Conservation (phyloP, 2,113 vertebrate genomes). For the Garra rufa region DNA sequence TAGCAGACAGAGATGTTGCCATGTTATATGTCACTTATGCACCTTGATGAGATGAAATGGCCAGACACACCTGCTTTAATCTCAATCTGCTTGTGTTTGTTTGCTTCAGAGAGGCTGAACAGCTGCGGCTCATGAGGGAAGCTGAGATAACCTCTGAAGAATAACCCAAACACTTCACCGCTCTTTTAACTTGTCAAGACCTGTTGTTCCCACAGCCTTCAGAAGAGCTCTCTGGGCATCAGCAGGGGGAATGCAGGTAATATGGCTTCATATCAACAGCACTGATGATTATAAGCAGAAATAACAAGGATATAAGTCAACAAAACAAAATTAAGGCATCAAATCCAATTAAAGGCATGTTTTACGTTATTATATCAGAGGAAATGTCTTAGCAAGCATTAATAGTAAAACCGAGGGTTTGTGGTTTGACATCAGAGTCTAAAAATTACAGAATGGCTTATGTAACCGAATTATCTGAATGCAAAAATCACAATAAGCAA, state of each 20-base stretch:
- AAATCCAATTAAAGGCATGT: background rate
- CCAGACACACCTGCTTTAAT: constrained; percentile 1
- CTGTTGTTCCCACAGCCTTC: constrained; percentile 40
- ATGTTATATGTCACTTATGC: background rate
- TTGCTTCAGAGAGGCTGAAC: constrained; percentile 37
- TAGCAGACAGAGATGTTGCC: background rate
- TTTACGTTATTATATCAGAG: background rate
- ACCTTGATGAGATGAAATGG: background rate
- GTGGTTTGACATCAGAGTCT: background rate
- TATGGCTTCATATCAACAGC: constrained; percentile 11
- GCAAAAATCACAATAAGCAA: background rate
- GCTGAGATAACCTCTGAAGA: constrained; percentile 51
- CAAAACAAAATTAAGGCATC: background rate
- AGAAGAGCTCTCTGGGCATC: background rate
- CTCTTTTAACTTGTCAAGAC: constrained; percentile 54
- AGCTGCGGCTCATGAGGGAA: constrained; percentile 51
- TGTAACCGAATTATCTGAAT: background rate
- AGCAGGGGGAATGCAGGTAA: background rate
- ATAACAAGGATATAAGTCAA: background rate
- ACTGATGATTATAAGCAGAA: constrained; percentile 25
- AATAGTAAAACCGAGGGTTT: background rate
- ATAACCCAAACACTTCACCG: constrained; percentile 55
- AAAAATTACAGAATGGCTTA: background rate
- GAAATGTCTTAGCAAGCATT: background rate
- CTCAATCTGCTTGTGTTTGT: constrained; percentile 30